Evolutionary conservation across 2,797 vertebrate genomes (phyloP).

Genomic region (Smutsia temminckii): DNA sequence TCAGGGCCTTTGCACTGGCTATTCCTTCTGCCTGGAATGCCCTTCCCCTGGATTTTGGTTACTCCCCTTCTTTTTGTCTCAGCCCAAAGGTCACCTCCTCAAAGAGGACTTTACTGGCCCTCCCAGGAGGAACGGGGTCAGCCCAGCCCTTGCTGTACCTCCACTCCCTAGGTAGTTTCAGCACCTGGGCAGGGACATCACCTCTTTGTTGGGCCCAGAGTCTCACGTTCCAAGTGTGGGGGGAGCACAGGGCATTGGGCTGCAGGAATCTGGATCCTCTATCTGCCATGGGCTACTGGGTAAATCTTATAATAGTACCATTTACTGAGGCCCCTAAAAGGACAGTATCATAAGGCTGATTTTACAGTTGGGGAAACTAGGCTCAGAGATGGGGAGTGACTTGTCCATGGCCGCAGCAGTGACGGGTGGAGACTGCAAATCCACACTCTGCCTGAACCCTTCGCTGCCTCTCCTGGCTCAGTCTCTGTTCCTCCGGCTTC

Average conservation of each 20-base stretch:
- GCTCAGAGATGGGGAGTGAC: neutral
- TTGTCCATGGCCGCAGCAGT: too few species aligned
- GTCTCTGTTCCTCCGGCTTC: neutral
- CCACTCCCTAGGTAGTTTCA: neutral
- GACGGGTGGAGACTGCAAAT: neutral
- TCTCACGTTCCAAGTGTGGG: neutral
- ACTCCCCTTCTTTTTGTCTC: neutral
- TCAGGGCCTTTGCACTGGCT: neutral
- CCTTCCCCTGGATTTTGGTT: neutral
- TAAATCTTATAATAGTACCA: neutral
- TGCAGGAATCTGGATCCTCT: neutral
- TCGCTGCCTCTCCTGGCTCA: neutral
- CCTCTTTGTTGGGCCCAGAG: too few species aligned
- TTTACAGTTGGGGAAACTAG: neutral
- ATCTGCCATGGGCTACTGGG: neutral
- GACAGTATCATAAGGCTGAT: neutral
- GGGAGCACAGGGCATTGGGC: neutral
- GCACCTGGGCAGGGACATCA: neutral
- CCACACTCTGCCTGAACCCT: fast-evolving
- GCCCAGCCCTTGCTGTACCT: neutral
- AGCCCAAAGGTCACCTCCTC: neutral
- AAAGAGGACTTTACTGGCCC: neutral
- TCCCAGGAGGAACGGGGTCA: neutral
- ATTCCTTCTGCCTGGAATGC: neutral
- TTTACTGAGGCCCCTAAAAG: neutral